Base-by-base conservation (phyloP, 2,888 invertebrate genomes). In the Galerucella pusilla region DNA sequence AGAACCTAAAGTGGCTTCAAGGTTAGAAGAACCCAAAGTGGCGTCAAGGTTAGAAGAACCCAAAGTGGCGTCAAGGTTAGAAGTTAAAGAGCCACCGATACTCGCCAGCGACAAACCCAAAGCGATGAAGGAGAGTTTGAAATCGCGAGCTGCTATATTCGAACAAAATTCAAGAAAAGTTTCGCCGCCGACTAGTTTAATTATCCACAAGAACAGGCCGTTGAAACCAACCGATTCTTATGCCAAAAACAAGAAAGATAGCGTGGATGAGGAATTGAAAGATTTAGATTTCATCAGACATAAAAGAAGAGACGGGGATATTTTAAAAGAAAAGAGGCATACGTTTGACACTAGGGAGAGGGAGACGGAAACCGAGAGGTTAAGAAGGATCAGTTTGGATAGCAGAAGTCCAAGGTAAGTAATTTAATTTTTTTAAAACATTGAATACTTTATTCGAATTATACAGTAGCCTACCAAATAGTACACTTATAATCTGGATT, bases 401-500 rank as follows among this genome's bases (percentile, higher is more conserved):
- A 83, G 81, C 73, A 84, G 83, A 76, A 86, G 86, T 80, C 84
- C 86, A 35, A 85, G 86, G 87, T 88, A 81, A 82, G 83, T 81
- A n/a, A 59, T 59, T 59, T 5, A 4, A n/a, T 6, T 59, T 59
- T 20, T 10, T 20, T 59, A 6, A 1, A 7, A 9, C 35, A 42
- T 42, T 42, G 7, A 9, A 42, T 42, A 42, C 9, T 42, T 42
- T 9, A 42, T 42, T 42, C 1, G 1, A 14, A 49, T 49, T 12
- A 49, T 49, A 12, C 12, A 46, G 10, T 11, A 46, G 5, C 49
- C 20, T 74, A 94, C 94, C 95, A 95, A 42, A 96, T 93, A 63
- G 91, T 91, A 85, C 95, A 96, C 86, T 95, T 95, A 75, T 91
- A 90, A 16, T 84, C 85, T 0, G 95, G 95, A 88, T 95, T 96